A percentile compares a stretch with the other conserved stretches of the same genome.
phyloP scores from a whole-genome alignment of 2,113 vertebrate genomes.

The Prionailurus bengalensis region DNA sequence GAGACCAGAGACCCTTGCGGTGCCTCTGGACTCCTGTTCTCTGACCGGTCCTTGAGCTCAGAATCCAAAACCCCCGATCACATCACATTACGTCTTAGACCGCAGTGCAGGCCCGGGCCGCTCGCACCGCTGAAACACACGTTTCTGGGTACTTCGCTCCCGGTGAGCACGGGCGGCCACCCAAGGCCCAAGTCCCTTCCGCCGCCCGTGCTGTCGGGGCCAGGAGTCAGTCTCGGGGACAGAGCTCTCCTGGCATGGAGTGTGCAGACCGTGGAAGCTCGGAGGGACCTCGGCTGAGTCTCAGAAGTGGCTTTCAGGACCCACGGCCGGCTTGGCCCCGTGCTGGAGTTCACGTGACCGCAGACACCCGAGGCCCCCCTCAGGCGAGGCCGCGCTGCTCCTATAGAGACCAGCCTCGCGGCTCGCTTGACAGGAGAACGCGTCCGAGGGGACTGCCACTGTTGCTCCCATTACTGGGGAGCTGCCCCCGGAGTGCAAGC shows the following conservation, averaged over 20 bases:
- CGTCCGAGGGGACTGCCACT: accelerated
- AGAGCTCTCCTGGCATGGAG: too few species aligned
- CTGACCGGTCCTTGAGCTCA: not conserved
- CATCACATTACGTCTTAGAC: accelerated
- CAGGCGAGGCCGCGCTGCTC: not conserved
- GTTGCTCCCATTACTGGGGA: not conserved
- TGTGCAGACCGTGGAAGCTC: too few species aligned
- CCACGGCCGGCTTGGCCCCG: accelerated
- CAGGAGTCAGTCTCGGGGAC: too few species aligned
- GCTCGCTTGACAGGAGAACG: not conserved
- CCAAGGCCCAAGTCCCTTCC: accelerated
- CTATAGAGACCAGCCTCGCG: not conserved
- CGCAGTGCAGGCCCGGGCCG: not conserved
- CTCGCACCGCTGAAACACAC: not conserved
- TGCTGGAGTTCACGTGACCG: too few species aligned
- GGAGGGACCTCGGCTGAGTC: too few species aligned
- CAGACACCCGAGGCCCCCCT: too few species aligned
- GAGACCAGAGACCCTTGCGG: accelerated
- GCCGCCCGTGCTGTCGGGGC: accelerated
- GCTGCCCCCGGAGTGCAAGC: accelerated
- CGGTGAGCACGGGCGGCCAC: accelerated
- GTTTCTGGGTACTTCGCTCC: too few species aligned
- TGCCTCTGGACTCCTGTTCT: accelerated
- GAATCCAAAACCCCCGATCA: accelerated
- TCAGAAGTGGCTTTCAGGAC: not conserved